Evolutionary conservation across 2,888 invertebrate species (phyloP).

Genomic region (Thecocarcelia acutangulata): DNA sequence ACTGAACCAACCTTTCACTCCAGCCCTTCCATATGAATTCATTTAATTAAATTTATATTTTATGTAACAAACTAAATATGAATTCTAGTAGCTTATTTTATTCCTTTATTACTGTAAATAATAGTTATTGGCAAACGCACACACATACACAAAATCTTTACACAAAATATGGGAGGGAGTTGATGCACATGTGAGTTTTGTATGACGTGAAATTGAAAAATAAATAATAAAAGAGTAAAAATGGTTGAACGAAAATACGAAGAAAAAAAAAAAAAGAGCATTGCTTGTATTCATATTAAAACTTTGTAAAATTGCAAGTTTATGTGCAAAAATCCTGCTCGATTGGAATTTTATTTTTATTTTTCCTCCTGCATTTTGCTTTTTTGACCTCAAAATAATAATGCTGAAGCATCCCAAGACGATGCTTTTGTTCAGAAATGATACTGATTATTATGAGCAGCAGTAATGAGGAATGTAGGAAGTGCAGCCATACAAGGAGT

Average conservation of each 20-base stretch:
- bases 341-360: constrained; percentile 40
- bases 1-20: constrained; percentile 1
- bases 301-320: constrained; percentile 65
- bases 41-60: constrained; percentile 69
- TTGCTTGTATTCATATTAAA: constrained; percentile 26
- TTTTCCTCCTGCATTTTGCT: constrained; percentile 12
- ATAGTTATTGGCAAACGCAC: constrained; percentile 46
- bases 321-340: constrained; percentile 59
- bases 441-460: constrained; percentile 27
- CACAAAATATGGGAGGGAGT: constrained; percentile 1
- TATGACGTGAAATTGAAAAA: constrained; percentile 37
- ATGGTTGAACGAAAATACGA: neutral
- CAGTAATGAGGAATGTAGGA: neutral
- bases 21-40: constrained; percentile 33
- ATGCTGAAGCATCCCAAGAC: constrained; percentile 34
- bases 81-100: constrained; percentile 54
- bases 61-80: constrained; percentile 65
- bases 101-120: constrained; percentile 55
- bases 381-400: constrained; percentile 53
- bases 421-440: constrained; percentile 34
- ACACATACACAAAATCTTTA: constrained; percentile 15
- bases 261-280: neutral
- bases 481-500: neutral
- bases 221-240: constrained; percentile 47
- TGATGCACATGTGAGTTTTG: neutral